Percentiles rank a stretch among this genome's conserved stretches.
phyloP scores from a whole-genome alignment of 2,888 invertebrate genomes.

The Brachyptera putata region DNA sequence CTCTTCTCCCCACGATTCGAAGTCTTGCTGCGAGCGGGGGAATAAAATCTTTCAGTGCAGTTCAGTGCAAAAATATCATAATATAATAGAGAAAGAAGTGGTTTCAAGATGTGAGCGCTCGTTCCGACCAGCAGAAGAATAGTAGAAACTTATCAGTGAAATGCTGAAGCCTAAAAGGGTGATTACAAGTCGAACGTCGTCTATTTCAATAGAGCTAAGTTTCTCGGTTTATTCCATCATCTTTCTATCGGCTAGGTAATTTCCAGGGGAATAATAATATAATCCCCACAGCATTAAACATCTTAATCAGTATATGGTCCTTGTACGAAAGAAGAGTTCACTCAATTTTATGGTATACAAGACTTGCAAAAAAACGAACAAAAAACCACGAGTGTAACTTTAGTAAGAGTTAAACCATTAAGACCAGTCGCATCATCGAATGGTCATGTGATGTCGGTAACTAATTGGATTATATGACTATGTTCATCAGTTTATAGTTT shows the following conservation, averaged over 20 bases:
- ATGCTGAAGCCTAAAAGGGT: background rate
- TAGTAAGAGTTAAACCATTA: no score
- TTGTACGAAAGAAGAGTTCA: background rate
- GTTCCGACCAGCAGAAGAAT: slow-evolving; percentile 7
- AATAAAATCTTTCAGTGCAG: slow-evolving; percentile 27
- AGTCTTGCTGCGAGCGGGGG: no score
- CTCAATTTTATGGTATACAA: background rate
- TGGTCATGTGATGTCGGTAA: no score
- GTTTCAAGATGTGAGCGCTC: slow-evolving; percentile 18
- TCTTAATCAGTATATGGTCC: slow-evolving; percentile 1
- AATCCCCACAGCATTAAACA: background rate
- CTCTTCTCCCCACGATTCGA: slow-evolving; percentile 24
- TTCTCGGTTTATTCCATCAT: background rate
- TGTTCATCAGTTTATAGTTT: background rate
- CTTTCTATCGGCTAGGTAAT: no score
- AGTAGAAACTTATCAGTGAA: slow-evolving; percentile 10
- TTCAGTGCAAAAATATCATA: slow-evolving; percentile 14
- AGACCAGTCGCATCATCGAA: background rate
- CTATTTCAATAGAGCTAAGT: background rate
- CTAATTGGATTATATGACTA: slow-evolving; percentile 1
- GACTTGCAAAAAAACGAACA: no score
- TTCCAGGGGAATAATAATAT: no score
- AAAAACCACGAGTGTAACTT: no score
- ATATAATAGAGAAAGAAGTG: no score
- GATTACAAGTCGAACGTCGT: background rate